phyloP scores from a whole-genome alignment of 2,797 vertebrate genomes.

The Falco biarmicus region DNA sequence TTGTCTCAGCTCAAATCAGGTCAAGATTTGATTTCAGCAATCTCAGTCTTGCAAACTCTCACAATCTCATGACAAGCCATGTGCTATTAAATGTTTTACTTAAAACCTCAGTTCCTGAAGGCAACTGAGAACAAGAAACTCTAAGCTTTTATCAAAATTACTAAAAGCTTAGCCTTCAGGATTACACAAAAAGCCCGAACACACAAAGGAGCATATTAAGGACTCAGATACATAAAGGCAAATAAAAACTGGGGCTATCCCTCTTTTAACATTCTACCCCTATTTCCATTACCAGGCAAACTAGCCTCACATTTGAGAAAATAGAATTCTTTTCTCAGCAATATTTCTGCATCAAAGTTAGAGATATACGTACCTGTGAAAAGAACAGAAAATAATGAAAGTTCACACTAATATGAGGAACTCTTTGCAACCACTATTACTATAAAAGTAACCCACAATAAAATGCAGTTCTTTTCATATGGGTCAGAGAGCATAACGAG shows the following conservation, averaged over 20 bases:
- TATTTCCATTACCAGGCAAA: neutral
- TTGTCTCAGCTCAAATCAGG: neutral
- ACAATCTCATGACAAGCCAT: neutral
- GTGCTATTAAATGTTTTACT: constrained; percentile 20
- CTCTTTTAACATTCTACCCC: neutral
- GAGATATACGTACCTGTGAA: neutral
- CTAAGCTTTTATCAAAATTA: constrained; percentile 41
- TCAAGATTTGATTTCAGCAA: constrained; percentile 13
- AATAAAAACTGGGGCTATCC: neutral
- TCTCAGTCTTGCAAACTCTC: neutral
- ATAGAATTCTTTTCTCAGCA: neutral
- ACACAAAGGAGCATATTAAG: neutral
- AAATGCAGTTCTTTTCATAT: neutral
- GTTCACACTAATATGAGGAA: neutral
- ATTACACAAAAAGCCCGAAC: neutral
- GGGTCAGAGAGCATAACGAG: neutral
- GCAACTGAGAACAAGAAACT: constrained; percentile 9
- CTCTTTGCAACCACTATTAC: neutral
- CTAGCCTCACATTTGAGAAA: neutral
- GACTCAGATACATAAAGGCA: neutral
- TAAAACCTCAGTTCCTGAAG: constrained; percentile 18
- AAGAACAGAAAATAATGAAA: neutral
- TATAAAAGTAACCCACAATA: neutral
- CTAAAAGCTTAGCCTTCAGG: constrained; percentile 11
- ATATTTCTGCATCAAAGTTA: neutral